Evolutionary conservation across 2,888 invertebrate species (phyloP), one percentile per base, ranked within the genome.

Genomic region (Mylabris sibirica): DNA sequence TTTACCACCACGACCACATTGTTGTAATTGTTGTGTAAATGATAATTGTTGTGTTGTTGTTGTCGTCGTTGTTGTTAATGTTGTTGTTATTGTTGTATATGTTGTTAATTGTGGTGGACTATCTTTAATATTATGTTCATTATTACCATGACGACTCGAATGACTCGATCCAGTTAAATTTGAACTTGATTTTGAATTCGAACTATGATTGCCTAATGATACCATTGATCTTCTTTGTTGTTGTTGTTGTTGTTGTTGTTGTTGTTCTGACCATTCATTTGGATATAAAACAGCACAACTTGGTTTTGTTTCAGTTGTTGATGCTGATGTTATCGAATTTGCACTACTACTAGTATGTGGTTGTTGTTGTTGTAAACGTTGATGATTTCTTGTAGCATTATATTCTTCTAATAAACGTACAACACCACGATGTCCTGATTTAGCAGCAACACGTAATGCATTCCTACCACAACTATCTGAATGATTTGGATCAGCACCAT

Each of bases 1-100:
- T 76, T 90, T 90, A 12, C 89, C 84, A 80, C 90, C 90, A 69
- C 93, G 87, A 0, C 93, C 92, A 82, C 94, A 93, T 73, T 94
- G 92, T 74, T 97, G 96, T 64, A 97, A 88, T 87, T 97, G 96
- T 84, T 97, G 96, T 2, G 96, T 96, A 85, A 97, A 97, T 62
- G 96, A 95, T 80, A 97, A 88, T 14, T 93, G 93, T 71, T 91
- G 87, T 34, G 20, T 11, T 60, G 12, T 41, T 41, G n/a, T 41
- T 41, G 41, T 41, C 12, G 17, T 44, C n/a, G 44, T 6, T 17
- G 44, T n/a, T 17, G 53, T 22, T 53, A 20, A 8, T 22, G 9
- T 20, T 12, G 11, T 22, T 12, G 17, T 49, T 49, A 9, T 49
- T 49, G 17, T 9, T 53, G 17, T 11, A 6, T 2, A 2, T 22